Conservation (phyloP, 2,888 invertebrate species). For the Timandra comae region DNA sequence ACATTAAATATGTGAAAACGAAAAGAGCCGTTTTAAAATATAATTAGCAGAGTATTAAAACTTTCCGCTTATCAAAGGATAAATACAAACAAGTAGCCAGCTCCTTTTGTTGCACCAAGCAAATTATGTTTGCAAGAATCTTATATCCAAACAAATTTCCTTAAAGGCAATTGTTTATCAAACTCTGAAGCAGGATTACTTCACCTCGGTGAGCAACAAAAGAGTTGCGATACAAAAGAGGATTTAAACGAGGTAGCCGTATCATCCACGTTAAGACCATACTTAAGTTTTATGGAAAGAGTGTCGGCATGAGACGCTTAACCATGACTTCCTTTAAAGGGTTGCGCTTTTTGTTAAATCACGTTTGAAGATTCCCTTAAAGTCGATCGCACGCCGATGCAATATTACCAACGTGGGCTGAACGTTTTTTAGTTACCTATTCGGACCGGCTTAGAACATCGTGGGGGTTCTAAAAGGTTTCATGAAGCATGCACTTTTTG, state of each 20-base stretch:
- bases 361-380: constrained; percentile 50
- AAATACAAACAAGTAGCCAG: constrained; percentile 27
- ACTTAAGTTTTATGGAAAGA: constrained; percentile 70
- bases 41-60: constrained; percentile 16
- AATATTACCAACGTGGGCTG: constrained; percentile 46
- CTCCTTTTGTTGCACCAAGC: constrained; percentile 37
- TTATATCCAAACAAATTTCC: constrained; percentile 49
- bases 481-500: constrained; percentile 49
- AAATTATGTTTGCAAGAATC: constrained; percentile 48
- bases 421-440: constrained; percentile 51
- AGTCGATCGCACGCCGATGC: constrained; percentile 54
- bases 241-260: constrained; percentile 68
- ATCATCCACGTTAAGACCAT: constrained; percentile 68
- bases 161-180: constrained; percentile 62
- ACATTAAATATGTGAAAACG: too few relatives aligned
- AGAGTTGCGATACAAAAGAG: constrained; percentile 66
- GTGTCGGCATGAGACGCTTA: constrained; percentile 63
- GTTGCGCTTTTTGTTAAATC: constrained; percentile 72
- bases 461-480: constrained; percentile 69
- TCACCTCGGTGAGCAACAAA: constrained; percentile 62
- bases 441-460: constrained; percentile 43
- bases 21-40: too few relatives aligned
- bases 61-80: constrained; percentile 24
- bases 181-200: constrained; percentile 53
- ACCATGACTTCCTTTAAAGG: constrained; percentile 68